Conservation (phyloP, 1,140 invertebrate genomes). For the Eumeta japonica region DNA sequence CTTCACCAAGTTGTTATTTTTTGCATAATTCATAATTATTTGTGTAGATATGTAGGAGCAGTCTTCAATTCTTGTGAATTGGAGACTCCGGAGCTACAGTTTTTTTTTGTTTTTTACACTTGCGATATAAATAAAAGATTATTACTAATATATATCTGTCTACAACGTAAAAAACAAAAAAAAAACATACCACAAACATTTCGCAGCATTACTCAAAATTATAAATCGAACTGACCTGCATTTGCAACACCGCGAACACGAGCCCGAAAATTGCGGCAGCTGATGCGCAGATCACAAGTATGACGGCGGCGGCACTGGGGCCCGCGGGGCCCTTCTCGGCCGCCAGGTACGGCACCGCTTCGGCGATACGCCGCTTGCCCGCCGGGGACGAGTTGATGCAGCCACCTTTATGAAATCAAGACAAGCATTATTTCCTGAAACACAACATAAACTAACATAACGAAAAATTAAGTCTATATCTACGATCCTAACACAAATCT, state of each 20-base stretch:
- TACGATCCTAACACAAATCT: too few relatives aligned
- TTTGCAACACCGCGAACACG: constrained; percentile 21
- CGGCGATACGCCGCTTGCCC: constrained; percentile 71
- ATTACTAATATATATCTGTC: too few relatives aligned
- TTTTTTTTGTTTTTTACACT: neutral
- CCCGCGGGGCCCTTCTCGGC: constrained; percentile 32
- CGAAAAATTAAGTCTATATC: too few relatives aligned
- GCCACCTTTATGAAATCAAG: constrained; percentile 51
- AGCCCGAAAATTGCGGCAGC: constrained; percentile 17
- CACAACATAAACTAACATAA: too few relatives aligned
- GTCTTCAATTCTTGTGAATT: neutral
- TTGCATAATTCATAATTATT: too few relatives aligned
- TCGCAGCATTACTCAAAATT: neutral
- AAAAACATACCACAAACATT: neutral
- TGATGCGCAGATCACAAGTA: constrained; percentile 29
- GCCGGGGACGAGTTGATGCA: constrained; percentile 72
- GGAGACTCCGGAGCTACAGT: neutral
- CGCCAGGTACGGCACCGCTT: constrained; percentile 56
- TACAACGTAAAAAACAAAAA: neutral
- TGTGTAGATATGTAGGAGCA: neutral
- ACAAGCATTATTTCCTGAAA: neutral
- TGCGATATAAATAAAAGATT: neutral
- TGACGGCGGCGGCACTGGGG: constrained; percentile 30
- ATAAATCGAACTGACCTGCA: constrained; percentile 4
- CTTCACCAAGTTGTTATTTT: too few relatives aligned